phyloP scores from a whole-genome alignment of 2,888 invertebrate genomes.

The Autographa gamma region DNA sequence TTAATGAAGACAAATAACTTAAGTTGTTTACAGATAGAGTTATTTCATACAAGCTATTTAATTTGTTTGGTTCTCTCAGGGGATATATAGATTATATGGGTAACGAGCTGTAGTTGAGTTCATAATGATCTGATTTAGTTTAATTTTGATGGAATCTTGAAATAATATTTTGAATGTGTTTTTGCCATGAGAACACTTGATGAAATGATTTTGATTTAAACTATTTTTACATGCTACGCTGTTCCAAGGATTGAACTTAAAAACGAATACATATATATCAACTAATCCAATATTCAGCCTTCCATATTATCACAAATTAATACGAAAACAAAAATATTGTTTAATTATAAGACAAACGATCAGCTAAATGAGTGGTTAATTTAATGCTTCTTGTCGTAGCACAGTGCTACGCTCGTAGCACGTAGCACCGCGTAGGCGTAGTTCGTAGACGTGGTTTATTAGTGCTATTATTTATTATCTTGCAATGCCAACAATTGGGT shows the following conservation, averaged over 20 bases:
- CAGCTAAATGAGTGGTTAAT: constrained; percentile 36
- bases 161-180: neutral
- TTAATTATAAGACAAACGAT: constrained; percentile 16
- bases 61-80: neutral
- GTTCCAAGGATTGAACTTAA: too few relatives aligned
- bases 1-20: neutral
- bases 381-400: constrained; percentile 42
- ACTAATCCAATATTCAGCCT: too few relatives aligned
- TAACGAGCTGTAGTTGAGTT: neutral
- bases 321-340: neutral
- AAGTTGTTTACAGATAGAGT: neutral
- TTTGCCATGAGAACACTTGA: too few relatives aligned
- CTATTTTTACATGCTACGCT: too few relatives aligned
- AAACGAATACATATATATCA: too few relatives aligned
- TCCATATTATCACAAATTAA: too few relatives aligned
- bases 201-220: too few relatives aligned
- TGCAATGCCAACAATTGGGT: neutral
- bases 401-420: constrained; percentile 36
- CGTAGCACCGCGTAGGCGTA: constrained; percentile 35
- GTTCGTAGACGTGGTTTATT: constrained; percentile 32
- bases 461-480: constrained; percentile 14
- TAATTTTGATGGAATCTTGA: neutral
- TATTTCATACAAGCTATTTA: neutral
- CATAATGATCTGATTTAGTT: neutral
- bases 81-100: neutral